Evolutionary conservation across 2,888 invertebrate genomes (phyloP).

Genomic region (Rhimphoctona megacephalus): DNA sequence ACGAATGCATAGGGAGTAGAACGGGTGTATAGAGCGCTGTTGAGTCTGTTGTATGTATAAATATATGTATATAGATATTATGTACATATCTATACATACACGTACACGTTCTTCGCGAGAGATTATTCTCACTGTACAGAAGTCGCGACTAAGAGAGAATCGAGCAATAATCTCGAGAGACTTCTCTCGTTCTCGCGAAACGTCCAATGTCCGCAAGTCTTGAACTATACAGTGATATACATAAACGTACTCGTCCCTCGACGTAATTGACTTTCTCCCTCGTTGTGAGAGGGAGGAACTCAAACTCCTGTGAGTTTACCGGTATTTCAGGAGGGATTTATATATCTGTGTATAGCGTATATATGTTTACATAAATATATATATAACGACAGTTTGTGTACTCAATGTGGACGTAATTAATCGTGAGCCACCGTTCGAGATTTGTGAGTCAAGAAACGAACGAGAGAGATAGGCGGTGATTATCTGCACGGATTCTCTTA

Average conservation of each 20-base stretch:
- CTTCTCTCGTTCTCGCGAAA: constrained; percentile 62
- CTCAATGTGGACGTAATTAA: constrained; percentile 63
- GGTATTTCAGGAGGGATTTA: constrained; percentile 24
- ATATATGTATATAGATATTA: not conserved
- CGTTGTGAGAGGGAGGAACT: constrained; percentile 70
- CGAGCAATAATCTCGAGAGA: constrained; percentile 74
- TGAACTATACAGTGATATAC: constrained; percentile 26
- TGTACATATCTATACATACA: not conserved
- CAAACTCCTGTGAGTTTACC: constrained; percentile 46
- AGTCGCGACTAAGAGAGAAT: constrained; percentile 39
- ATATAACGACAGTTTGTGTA: constrained; percentile 37
- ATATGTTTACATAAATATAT: constrained; percentile 14
- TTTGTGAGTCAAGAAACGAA: constrained; percentile 52
- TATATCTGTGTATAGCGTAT: not conserved
- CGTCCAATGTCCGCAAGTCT: constrained; percentile 57
- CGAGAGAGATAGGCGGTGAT: constrained; percentile 54
- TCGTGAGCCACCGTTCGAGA: constrained; percentile 60
- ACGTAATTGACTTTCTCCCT: constrained; percentile 78
- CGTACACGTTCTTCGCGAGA: constrained; percentile 4
- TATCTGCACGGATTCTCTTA: constrained; percentile 66
- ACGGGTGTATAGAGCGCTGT: constrained; percentile 40
- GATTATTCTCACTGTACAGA: constrained; percentile 21
- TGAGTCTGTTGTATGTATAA: constrained; percentile 19
- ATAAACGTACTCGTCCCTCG: constrained; percentile 72
- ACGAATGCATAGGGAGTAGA: constrained; percentile 40